Conservation (phyloP, 2,113 vertebrate genomes). For the Gymnobelideus leadbeateri region DNA sequence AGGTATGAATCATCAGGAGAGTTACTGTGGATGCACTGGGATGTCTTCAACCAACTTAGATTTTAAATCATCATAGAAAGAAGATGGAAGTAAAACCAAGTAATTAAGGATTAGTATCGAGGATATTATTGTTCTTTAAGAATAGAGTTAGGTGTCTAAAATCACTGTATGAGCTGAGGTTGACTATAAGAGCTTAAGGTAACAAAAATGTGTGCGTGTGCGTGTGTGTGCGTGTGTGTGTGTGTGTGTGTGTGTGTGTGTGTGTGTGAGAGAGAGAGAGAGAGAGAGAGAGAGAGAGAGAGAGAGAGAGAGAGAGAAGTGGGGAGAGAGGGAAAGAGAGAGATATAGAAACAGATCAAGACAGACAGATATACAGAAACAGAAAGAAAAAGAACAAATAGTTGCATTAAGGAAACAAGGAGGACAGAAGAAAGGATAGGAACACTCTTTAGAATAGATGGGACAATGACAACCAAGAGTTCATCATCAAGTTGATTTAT, state of each 20-base stretch:
- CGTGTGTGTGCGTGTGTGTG: background rate
- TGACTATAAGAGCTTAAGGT: background rate
- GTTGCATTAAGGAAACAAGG: background rate
- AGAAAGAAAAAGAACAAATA: background rate
- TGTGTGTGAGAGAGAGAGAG: too few relatives aligned
- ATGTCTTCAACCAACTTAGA: background rate
- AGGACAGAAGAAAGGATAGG: background rate
- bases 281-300: accelerated
- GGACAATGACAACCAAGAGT: background rate
- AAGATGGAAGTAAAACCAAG: background rate
- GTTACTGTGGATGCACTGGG: background rate
- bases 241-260: too few relatives aligned
- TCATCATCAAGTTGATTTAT: too few relatives aligned
- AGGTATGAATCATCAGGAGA: background rate
- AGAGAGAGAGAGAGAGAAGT: background rate
- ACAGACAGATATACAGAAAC: background rate
- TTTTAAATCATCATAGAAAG: background rate
- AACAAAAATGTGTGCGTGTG: background rate
- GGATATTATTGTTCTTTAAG: background rate
- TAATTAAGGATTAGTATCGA: background rate
- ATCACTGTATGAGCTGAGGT: background rate
- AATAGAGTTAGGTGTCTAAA: background rate
- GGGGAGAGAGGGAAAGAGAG: too few relatives aligned
- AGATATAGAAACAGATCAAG: background rate
- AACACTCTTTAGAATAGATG: background rate